Percentiles rank a stretch among this genome's conserved stretches.
Evolutionary conservation across 2,113 vertebrate genomes (phyloP).

Genomic region (Chelonoidis abingdonii): DNA sequence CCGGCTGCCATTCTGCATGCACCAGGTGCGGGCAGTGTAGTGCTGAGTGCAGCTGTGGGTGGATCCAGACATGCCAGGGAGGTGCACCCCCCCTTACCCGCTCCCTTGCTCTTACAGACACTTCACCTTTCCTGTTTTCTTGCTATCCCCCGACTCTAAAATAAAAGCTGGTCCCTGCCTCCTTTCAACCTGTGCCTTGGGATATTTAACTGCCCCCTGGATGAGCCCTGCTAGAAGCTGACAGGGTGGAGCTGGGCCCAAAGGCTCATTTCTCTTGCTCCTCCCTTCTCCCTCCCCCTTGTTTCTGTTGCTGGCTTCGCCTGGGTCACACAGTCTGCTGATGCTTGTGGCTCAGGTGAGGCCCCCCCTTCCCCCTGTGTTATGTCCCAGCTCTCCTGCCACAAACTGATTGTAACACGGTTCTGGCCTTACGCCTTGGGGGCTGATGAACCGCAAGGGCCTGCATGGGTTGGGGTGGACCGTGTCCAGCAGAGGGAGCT

Average conservation of each 20-base stretch:
- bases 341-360: neutral
- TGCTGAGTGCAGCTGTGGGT: neutral
- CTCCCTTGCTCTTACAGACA: neutral
- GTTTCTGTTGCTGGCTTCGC: neutral
- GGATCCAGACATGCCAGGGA: neutral
- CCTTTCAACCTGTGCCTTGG: neutral
- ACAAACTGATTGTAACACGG: too few species aligned
- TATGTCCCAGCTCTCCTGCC: neutral
- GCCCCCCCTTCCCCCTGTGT: neutral
- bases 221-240: neutral
- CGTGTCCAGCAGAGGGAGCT: neutral
- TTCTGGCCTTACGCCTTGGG: too few species aligned
- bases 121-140: neutral
- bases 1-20: too few species aligned
- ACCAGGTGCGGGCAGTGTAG: neutral
- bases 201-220: neutral
- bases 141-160: neutral
- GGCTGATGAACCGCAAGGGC: neutral
- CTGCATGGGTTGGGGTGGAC: neutral
- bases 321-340: neutral
- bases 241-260: neutral
- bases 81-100: too few species aligned
- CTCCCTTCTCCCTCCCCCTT: too few species aligned
- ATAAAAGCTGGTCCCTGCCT: neutral
- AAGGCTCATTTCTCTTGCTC: neutral